Conservation (phyloP, 2,113 vertebrate species). For the Malurus elegans region DNA sequence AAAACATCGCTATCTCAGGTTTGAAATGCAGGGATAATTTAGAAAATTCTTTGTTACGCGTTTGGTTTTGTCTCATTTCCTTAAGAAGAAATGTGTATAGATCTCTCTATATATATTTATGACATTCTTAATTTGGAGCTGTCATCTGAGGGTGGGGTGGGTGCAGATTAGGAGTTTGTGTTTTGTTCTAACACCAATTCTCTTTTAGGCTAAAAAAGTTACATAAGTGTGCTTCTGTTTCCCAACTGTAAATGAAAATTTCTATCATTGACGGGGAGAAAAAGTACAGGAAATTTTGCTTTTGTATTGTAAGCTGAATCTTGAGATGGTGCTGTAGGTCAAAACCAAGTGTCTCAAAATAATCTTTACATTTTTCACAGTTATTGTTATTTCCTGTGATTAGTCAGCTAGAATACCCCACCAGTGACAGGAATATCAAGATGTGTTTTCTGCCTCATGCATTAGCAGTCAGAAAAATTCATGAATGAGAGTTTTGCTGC, state of each 20-base stretch:
- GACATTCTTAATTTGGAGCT: background rate
- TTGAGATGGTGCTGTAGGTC: background rate
- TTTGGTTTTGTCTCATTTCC: background rate
- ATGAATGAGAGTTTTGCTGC: background rate
- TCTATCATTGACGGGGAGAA: background rate
- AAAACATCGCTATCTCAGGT: rapidly evolving
- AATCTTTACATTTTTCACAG: background rate
- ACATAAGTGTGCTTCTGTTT: background rate
- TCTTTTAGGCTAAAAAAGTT: background rate
- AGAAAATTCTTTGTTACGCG: background rate
- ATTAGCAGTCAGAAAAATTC: background rate
- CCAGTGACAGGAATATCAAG: background rate
- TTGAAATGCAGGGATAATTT: background rate
- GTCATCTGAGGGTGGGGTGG: background rate
- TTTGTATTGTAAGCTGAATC: background rate
- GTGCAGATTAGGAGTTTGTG: background rate
- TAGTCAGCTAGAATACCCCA: background rate
- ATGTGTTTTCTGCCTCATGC: background rate
- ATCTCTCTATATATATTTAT: background rate
- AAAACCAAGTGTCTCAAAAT: background rate
- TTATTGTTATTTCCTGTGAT: background rate
- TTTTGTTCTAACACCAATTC: background rate
- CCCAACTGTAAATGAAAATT: background rate
- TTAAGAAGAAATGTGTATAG: background rate
- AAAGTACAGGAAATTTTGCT: background rate